Evolutionary conservation across 2,797 vertebrate species (phyloP).

Genomic region (Scomberomorus guttatus): DNA sequence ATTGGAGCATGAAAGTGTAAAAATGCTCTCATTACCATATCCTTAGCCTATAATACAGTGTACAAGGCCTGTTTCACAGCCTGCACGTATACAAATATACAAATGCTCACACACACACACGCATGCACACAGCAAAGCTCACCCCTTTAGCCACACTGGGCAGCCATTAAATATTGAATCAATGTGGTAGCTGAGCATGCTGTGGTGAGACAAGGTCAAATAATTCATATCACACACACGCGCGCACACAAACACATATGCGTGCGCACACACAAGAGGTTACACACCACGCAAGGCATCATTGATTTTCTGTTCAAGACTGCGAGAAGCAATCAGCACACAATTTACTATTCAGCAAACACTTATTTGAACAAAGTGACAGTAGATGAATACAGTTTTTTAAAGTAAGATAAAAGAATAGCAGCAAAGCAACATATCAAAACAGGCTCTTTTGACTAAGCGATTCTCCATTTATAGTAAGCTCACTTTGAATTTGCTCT

Average conservation of each 20-base stretch:
- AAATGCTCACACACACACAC: conserved; percentile 2
- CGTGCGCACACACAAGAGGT: conserved; percentile 36
- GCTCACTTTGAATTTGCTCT: conserved; percentile 27
- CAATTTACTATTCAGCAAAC: conserved; percentile 64
- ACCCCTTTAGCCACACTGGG: conserved; percentile 26
- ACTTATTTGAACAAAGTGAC: conserved; percentile 53
- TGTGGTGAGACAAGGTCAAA: conserved; percentile 66
- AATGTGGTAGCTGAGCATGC: conserved; percentile 44
- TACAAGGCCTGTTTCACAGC: not conserved
- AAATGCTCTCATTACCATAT: conserved; percentile 42
- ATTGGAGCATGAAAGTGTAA: conserved; percentile 42
- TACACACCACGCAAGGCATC: conserved; percentile 40
- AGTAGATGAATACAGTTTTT: conserved; percentile 36
- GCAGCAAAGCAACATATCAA: conserved; percentile 2
- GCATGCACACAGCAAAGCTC: conserved; percentile 16
- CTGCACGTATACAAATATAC: conserved; percentile 27
- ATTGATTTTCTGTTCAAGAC: conserved; percentile 74
- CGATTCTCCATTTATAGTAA: conserved; percentile 12
- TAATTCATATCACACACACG: conserved; percentile 48
- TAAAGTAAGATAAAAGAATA: conserved; percentile 38
- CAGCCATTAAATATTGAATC: conserved; percentile 72
- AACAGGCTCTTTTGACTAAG: conserved; percentile 24
- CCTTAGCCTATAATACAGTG: conserved; percentile 25
- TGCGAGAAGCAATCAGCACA: conserved; percentile 63
- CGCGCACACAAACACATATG: conserved; percentile 17